Conservation (phyloP, 2,797 vertebrate species). For the Tiaroga cobitis region DNA sequence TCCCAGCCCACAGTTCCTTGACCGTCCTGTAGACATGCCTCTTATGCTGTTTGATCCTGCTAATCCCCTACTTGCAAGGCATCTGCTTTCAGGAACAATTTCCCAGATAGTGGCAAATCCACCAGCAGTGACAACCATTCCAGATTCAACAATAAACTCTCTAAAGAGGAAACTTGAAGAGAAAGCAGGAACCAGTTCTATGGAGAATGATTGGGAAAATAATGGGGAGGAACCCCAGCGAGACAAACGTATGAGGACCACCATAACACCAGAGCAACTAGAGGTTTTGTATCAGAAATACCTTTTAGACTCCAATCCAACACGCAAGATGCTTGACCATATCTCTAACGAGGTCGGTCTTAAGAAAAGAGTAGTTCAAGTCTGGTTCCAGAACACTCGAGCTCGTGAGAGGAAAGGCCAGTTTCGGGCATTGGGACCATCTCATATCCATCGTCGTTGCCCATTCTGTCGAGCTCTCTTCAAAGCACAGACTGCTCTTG, state of each 20-base stretch:
- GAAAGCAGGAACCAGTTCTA: conserved; percentile 85
- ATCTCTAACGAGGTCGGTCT: conserved; percentile 97
- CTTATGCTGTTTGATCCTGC: conserved; percentile 98
- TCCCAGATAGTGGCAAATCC: conserved; percentile 88
- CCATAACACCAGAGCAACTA: conserved; percentile 97
- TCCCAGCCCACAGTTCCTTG: conserved; percentile 92
- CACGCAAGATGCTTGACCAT: conserved; percentile 96
- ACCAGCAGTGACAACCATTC: conserved; percentile 80
- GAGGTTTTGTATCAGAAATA: conserved; percentile 98
- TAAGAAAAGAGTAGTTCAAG: conserved; percentile 97
- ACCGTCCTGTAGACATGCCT: conserved; percentile 90
- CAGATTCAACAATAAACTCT: conserved; percentile 85
- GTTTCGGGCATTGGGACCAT: conserved; percentile 92
- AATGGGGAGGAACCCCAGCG: conserved; percentile 93
- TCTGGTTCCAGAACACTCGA: conserved; percentile 99
- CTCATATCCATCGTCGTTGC: conserved; percentile 94
- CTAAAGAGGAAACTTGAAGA: conserved; percentile 92
- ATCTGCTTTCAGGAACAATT: conserved; percentile 91
- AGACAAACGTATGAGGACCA: conserved; percentile 96
- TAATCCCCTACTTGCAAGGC: conserved; percentile 91
- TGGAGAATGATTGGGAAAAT: conserved; percentile 75
- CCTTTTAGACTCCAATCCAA: conserved; percentile 96
- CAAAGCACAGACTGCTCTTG: conserved; percentile 96
- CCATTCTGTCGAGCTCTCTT: conserved; percentile 98
- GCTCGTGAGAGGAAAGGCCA: conserved; percentile 98